Conservation (phyloP, 2,113 vertebrate genomes). For the Pardalotus punctatus region DNA sequence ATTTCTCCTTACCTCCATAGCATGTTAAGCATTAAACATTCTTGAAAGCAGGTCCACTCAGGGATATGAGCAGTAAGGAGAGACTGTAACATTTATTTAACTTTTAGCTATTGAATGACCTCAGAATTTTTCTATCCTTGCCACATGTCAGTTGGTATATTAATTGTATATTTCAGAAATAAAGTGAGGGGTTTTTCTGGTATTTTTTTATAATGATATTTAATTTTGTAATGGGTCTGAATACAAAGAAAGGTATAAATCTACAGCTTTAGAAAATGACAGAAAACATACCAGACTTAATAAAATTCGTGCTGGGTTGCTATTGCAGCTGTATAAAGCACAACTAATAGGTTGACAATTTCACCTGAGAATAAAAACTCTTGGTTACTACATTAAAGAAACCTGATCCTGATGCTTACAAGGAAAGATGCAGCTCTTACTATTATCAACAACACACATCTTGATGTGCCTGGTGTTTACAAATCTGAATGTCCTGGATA, state of each 20-base stretch:
- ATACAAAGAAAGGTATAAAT: neutral
- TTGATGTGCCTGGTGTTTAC: neutral
- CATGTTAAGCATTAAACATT: neutral
- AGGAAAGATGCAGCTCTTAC: neutral
- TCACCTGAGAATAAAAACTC: neutral
- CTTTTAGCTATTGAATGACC: neutral
- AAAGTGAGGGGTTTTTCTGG: neutral
- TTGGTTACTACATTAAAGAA: neutral
- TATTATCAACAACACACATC: neutral
- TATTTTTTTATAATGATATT: neutral
- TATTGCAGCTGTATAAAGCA: neutral
- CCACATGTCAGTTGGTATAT: neutral
- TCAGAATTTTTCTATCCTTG: neutral
- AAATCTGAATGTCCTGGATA: neutral
- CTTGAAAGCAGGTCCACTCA: neutral
- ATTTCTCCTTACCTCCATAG: neutral
- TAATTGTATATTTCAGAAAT: neutral
- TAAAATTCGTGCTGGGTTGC: neutral
- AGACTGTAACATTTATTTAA: neutral
- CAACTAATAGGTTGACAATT: neutral
- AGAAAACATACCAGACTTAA: neutral
- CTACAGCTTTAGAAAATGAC: neutral
- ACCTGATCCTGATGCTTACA: neutral
- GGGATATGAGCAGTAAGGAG: neutral
- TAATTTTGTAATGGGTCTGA: neutral